Percentiles rank a stretch among this genome's conserved stretches.
These are phyloP conservation scores for Apocheima hispidaria DNA, from an alignment of 2,888 invertebrate genomes.

Conservation along the genomic window DNA sequence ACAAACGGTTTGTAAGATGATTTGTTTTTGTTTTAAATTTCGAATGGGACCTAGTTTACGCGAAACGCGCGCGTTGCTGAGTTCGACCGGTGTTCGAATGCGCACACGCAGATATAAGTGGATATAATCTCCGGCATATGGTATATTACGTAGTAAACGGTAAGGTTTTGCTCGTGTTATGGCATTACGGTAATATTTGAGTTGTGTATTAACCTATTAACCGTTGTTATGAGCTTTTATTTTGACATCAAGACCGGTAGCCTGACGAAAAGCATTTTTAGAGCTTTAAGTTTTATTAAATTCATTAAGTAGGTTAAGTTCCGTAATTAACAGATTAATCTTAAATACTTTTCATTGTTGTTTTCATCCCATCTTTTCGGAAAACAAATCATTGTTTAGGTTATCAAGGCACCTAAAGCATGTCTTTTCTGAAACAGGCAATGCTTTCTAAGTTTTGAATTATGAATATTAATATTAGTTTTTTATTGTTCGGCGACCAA, in stretches of 20 bases:
- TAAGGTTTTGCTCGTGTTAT: constrained; percentile 58
- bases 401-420: too few relatives aligned
- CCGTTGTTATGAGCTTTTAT: constrained; percentile 20
- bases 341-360: too few relatives aligned
- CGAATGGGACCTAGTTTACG: constrained; percentile 59
- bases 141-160: constrained; percentile 68
- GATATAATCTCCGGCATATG: constrained; percentile 55
- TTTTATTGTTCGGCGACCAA: too few relatives aligned
- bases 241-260: constrained; percentile 5
- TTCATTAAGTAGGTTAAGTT: too few relatives aligned
- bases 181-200: constrained; percentile 48
- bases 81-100: constrained; percentile 70
- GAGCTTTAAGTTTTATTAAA: too few relatives aligned
- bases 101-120: constrained; percentile 56
- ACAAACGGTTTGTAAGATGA: constrained; percentile 21
- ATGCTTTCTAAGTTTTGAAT: too few relatives aligned
- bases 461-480: too few relatives aligned
- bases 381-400: too few relatives aligned
- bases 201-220: constrained; percentile 33
- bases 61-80: constrained; percentile 63
- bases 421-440: too few relatives aligned
- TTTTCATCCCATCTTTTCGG: too few relatives aligned
- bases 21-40: constrained; percentile 57
- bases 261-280: background rate
- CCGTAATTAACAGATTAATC: too few relatives aligned